phyloP scores from a whole-genome alignment of 2,888 invertebrate genomes.

The Electrophaes corylata region DNA sequence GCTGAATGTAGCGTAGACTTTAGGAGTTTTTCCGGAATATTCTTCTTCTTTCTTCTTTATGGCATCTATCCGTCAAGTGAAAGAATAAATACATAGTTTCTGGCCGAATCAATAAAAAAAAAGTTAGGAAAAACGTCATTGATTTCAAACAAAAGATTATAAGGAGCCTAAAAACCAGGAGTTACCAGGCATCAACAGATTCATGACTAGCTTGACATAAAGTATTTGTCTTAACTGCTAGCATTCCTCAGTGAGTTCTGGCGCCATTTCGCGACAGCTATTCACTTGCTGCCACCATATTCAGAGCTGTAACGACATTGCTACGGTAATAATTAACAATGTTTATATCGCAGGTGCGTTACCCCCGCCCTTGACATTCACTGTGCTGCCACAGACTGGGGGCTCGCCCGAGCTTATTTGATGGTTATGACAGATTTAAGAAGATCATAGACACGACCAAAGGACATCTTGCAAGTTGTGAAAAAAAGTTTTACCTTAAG shows the following conservation, averaged over 20 bases:
- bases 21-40: no score
- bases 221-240: background rate
- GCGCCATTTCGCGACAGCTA: conserved; percentile 4
- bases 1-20: no score
- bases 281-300: conserved; percentile 14
- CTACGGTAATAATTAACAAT: conserved; percentile 22
- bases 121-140: no score
- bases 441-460: conserved; percentile 12
- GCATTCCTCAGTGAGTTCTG: background rate
- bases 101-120: no score
- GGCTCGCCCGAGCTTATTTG: conserved; percentile 45
- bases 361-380: conserved; percentile 55
- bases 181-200: no score
- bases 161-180: no score
- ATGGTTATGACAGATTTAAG: conserved; percentile 25
- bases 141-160: no score
- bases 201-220: background rate
- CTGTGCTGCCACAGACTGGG: conserved; percentile 32
- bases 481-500: background rate
- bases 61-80: no score
- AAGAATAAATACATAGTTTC: no score
- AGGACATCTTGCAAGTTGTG: background rate
- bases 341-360: conserved; percentile 22
- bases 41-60: no score
- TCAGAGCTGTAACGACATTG: conserved; percentile 19